Conservation (phyloP, 2,888 invertebrate species). For the Physocephala rufipes region DNA sequence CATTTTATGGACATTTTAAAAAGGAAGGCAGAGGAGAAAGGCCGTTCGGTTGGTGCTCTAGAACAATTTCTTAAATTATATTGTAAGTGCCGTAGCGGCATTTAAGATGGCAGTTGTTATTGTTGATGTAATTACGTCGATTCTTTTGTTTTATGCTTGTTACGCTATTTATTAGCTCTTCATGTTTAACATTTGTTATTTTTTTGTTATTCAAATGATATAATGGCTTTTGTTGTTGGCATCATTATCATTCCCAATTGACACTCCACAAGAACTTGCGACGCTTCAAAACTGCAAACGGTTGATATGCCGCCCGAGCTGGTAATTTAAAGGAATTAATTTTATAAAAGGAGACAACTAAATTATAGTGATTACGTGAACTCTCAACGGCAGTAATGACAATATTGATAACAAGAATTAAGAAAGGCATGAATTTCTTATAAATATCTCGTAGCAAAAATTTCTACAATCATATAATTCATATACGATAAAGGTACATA, state of each 20-base stretch:
- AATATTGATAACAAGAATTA: neutral
- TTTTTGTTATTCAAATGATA: too few species aligned
- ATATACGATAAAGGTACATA: slow-evolving; percentile 13
- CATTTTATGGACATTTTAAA: slow-evolving; percentile 12
- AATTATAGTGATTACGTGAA: slow-evolving; percentile 24
- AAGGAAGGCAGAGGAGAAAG: neutral
- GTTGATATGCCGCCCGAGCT: neutral
- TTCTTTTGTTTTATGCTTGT: slow-evolving; percentile 5
- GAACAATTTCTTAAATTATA: neutral
- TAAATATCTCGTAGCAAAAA: slow-evolving; percentile 18
- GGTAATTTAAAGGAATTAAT: slow-evolving; percentile 28
- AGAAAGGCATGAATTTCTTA: neutral
- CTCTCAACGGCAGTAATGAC: slow-evolving; percentile 9
- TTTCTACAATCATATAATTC: slow-evolving; percentile 29
- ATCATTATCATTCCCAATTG: too few species aligned
- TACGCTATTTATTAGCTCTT: neutral
- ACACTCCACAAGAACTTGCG: neutral
- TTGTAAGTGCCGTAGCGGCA: neutral
- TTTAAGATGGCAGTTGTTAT: slow-evolving; percentile 3
- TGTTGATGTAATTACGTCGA: neutral
- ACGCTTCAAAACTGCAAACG: neutral
- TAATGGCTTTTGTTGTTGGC: neutral
- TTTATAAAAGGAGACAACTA: slow-evolving; percentile 14
- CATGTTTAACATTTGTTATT: neutral
- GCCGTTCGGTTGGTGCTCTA: neutral